These are phyloP conservation scores for Homarus gammarus DNA, from an alignment of 2,888 invertebrate genomes.

Conservation along the genomic window DNA sequence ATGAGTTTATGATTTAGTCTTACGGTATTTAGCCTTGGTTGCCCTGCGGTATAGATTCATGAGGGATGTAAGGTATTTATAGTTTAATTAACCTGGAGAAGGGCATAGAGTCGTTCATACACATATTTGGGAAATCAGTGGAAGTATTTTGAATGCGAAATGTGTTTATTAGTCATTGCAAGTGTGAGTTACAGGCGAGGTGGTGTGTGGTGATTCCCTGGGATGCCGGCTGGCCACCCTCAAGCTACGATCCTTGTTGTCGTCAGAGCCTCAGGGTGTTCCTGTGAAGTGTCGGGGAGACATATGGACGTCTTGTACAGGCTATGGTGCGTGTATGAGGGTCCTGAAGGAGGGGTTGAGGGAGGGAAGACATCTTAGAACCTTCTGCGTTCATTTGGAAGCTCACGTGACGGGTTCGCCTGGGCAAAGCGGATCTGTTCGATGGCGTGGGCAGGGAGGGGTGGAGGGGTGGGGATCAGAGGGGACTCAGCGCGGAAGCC, in stretches of 20 bases:
- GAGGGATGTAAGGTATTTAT: too few species aligned
- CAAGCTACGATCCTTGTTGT: not conserved
- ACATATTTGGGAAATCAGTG: too few species aligned
- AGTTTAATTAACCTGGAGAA: too few species aligned
- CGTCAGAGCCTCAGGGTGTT: not conserved
- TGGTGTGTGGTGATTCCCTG: not conserved
- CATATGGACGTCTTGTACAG: too few species aligned
- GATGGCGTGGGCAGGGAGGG: slow-evolving; percentile 50
- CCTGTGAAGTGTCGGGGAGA: not conserved
- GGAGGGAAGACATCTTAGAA: not conserved
- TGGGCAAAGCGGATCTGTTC: slow-evolving; percentile 51
- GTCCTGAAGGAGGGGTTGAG: not conserved
- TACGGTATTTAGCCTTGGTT: too few species aligned
- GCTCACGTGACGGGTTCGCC: not conserved
- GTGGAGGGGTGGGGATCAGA: slow-evolving; percentile 36
- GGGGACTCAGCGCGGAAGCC: slow-evolving; percentile 56
- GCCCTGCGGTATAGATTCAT: too few species aligned
- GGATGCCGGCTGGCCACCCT: not conserved
- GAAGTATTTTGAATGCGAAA: too few species aligned
- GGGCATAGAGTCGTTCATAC: too few species aligned
- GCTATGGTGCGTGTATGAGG: not conserved
- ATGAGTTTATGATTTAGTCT: too few species aligned
- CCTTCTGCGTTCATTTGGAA: not conserved
- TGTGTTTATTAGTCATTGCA: slow-evolving; percentile 6
- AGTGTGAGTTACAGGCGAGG: not conserved